Evolutionary conservation across 2,888 invertebrate species (phyloP), one percentile per base, ranked within the genome.

Genomic region (Eilema sororculum): DNA sequence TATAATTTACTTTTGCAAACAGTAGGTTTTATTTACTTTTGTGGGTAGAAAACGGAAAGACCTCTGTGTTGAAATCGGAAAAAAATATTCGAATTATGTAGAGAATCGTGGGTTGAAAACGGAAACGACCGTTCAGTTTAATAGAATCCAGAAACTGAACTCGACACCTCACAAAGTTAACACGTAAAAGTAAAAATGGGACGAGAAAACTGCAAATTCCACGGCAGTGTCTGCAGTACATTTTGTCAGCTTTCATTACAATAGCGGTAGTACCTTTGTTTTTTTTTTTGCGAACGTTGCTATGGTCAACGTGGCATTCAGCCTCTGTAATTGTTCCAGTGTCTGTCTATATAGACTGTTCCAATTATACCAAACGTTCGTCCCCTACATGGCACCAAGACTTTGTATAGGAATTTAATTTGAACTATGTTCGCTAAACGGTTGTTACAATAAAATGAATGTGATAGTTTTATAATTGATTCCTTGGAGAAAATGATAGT

Each of bases 231-330:
- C 37, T 0, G 28, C 28, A 63, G 56, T 28, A 37, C 13, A n/a
- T 68, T 76, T 77, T 80, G 72, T 75, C 64, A 30, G 12, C 61
- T n/a, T 4, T 61, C 58, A 6, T 57, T 52, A 28, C 56, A 70
- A 52, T n/a, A 57, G 37, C 28, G n/a, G 37, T n/a, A 46, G 20
- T 46, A 20, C n/a, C n/a, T n/a, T n/a, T n/a, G n/a, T 46, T 5
- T 3, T 46, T 62, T 62, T 68, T 63, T 63, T 52, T 22, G 13
- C 63, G 25, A 63, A 46, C 24, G 25, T 46, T 6, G 24, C 33
- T 52, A 22, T 68, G 79, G 77, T 60, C 82, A n/a, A n/a, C n/a
- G n/a, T n/a, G 79, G 71, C 79, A 79, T 76, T 73, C 77, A 72
- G 64, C 71, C 67, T 65, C 64, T 68, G 69, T 80, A 80, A 80